Evolutionary conservation across 1,140 invertebrate species (phyloP).

Genomic region (Papilio polyxenes): DNA sequence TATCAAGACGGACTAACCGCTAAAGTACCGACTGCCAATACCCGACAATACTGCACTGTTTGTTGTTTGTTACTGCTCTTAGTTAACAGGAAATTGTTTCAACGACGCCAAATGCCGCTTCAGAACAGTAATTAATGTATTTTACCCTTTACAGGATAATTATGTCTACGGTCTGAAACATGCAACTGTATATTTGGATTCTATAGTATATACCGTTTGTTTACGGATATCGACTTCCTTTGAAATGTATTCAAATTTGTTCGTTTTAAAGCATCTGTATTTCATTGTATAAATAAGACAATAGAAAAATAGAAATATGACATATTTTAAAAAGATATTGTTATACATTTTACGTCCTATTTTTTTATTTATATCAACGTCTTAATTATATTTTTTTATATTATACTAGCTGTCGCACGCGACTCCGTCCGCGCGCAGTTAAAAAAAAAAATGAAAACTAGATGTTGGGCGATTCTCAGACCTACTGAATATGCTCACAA

Average conservation of each 20-base stretch:
- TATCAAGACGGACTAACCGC: slow-evolving; percentile 54
- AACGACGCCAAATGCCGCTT: slow-evolving; percentile 12
- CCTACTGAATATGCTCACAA: too few species aligned
- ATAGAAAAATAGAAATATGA: background rate
- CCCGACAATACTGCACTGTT: slow-evolving; percentile 33
- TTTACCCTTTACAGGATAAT: slow-evolving; percentile 20
- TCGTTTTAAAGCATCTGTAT: too few species aligned
- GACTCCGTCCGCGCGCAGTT: too few species aligned
- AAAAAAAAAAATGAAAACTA: too few species aligned
- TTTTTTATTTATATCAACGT: background rate
- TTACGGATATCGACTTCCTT: background rate
- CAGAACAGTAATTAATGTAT: slow-evolving; percentile 28
- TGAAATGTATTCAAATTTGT: background rate
- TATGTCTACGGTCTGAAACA: background rate
- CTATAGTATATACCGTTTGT: background rate
- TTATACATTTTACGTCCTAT: background rate
- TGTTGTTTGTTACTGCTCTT: slow-evolving; percentile 34
- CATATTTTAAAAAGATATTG: background rate
- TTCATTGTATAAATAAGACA: background rate
- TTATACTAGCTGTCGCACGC: too few species aligned
- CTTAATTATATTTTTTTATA: too few species aligned
- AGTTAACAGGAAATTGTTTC: slow-evolving; percentile 36
- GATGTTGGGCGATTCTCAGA: too few species aligned
- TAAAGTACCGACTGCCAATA: slow-evolving; percentile 41
- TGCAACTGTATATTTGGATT: background rate